Conservation (phyloP, 2,797 vertebrate species). For the Pseudopleuronectes americanus region DNA sequence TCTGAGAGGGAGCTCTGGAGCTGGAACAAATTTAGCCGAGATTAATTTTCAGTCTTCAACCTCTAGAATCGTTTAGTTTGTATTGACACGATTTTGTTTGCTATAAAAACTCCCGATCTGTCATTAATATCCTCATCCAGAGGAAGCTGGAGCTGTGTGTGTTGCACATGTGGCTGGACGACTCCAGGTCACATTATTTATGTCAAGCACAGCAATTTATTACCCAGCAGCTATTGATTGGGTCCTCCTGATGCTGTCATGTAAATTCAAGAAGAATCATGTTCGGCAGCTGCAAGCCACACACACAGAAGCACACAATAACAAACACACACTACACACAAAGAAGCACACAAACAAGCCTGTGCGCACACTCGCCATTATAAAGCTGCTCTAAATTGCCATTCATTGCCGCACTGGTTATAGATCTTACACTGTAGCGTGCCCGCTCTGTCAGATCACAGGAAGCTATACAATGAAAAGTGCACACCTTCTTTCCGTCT, state of each 20-base stretch:
- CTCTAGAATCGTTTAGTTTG: constrained; percentile 36
- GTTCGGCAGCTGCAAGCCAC: constrained; percentile 46
- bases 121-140: constrained; percentile 49
- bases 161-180: constrained; percentile 55
- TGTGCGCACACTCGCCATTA: background rate
- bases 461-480: constrained; percentile 44
- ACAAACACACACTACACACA: constrained; percentile 6
- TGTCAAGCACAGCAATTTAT: constrained; percentile 79
- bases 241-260: constrained; percentile 72
- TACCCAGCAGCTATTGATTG: constrained; percentile 78
- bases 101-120: constrained; percentile 18
- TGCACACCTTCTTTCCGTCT: constrained; percentile 39
- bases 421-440: constrained; percentile 12
- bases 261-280: constrained; percentile 75
- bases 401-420: constrained; percentile 30
- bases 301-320: constrained; percentile 28
- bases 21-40: constrained; percentile 17
- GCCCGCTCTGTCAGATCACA: constrained; percentile 30
- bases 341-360: background rate
- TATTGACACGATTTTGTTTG: constrained; percentile 36
- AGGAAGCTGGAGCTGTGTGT: constrained; percentile 49
- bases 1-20: constrained; percentile 34
- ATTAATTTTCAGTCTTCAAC: constrained; percentile 44
- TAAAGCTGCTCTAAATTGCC: constrained; percentile 36
- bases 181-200: constrained; percentile 75